Evolutionary conservation across 53 echinoderm and acorn worm species (phyloP), one percentile per base, ranked within the genome.

Genomic region (Paelopatides confundens): DNA sequence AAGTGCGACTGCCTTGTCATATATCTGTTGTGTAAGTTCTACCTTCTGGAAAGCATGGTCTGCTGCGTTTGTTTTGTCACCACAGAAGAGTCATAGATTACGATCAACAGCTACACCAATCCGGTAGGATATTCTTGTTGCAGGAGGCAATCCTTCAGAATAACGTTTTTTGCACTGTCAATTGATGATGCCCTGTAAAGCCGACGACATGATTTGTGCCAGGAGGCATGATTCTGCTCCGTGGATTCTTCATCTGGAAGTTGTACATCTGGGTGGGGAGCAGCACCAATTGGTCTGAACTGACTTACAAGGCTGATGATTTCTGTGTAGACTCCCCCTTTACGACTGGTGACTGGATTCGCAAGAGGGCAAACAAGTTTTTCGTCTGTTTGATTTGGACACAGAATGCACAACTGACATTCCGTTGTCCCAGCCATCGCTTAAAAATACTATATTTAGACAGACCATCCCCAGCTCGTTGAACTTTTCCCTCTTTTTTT

Each of bases 131-230:
- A 21, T 78, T 50, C 11, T 43, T 43, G 8, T 43, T 43, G 43
- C 43, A 2, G 43, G 43, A 43, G 3, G 43, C 43, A 43, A 43
- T 43, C 43, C 79, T 78, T 78, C 79, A 78, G 39, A 40, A 46
- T 78, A 26, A 78, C 47, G 79, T 78, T 78, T 78, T 78, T 78
- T 21, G 79, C 79, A 78, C 39, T 40, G 13, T 24, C 79, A 40
- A 78, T 40, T 78, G 79, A 40, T 40, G 47, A 78, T 78, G 79
- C 79, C 79, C 79, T 78, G 79, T 78, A 78, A 0, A 40, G 79
- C 50, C 39, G 79, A 49, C 79, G 52, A 46, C 39, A 78, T 40
- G 79, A 78, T 78, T 40, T 78, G 39, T 78, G 79, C 50, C 79
- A 78, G 47, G 79, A 78, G 2, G 79, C 79, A 39, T 49, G 48